Evolutionary conservation across 2,888 invertebrate species (phyloP).

Genomic region (Perdita meconis): DNA sequence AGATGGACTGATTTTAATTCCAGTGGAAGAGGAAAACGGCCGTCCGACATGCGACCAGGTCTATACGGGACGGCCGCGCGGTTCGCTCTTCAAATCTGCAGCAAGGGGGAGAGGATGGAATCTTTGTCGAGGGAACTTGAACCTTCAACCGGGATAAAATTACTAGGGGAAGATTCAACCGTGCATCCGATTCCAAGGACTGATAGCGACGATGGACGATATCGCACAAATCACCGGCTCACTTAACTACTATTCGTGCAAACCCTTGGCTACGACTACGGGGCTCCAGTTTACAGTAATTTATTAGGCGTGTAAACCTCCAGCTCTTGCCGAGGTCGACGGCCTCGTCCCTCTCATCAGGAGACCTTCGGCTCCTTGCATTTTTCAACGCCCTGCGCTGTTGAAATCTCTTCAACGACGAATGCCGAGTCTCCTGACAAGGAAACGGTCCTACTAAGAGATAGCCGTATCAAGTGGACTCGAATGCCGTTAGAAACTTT

Average conservation of each 20-base stretch:
- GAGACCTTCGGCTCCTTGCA: slow-evolving; percentile 55
- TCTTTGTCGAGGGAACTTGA: slow-evolving; percentile 73
- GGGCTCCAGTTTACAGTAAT: slow-evolving; percentile 80
- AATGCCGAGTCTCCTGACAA: slow-evolving; percentile 15
- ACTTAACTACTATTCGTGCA: slow-evolving; percentile 76
- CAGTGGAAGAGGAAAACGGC: slow-evolving; percentile 12
- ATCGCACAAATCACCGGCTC: slow-evolving; percentile 79
- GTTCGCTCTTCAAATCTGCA: slow-evolving; percentile 52
- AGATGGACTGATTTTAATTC: slow-evolving; percentile 41
- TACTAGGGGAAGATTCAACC: slow-evolving; percentile 74
- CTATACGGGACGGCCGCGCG: not conserved
- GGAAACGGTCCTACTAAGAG: no score
- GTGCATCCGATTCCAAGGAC: slow-evolving; percentile 77
- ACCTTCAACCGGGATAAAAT: slow-evolving; percentile 78
- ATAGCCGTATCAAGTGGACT: no score
- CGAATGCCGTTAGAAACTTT: no score
- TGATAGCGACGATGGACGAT: slow-evolving; percentile 77
- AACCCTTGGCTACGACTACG: slow-evolving; percentile 62
- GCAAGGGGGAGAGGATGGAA: slow-evolving; percentile 61
- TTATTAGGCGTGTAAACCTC: slow-evolving; percentile 78
- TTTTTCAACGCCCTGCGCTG: slow-evolving; percentile 39
- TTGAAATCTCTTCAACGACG: slow-evolving; percentile 40
- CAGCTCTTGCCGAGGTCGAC: slow-evolving; percentile 69
- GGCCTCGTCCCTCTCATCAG: slow-evolving; percentile 63
- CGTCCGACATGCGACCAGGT: not conserved